Evolutionary conservation across 2,797 vertebrate species (phyloP).

Genomic region (Phoeniculus purpureus): DNA sequence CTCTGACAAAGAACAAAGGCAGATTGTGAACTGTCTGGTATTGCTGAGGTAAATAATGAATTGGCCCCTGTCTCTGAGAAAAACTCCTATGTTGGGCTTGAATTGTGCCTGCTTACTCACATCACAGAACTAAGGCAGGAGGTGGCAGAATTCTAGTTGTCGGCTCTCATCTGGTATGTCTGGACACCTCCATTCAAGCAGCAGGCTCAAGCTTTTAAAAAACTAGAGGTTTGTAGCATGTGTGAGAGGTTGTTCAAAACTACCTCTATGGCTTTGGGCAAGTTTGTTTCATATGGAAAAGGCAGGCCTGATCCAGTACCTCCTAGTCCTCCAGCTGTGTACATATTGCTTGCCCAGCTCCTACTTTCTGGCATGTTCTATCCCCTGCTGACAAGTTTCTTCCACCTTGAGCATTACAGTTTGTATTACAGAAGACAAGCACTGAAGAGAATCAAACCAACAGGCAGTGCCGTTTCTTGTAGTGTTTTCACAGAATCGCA

Average conservation of each 20-base stretch:
- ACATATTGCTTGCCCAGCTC: background rate
- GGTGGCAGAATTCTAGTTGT: background rate
- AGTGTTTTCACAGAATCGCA: background rate
- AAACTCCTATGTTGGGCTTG: background rate
- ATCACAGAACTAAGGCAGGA: rapidly evolving
- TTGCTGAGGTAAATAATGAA: background rate
- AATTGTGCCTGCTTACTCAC: background rate
- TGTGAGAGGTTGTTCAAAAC: background rate
- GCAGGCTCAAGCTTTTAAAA: background rate
- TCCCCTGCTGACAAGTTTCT: background rate
- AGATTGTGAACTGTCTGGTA: background rate
- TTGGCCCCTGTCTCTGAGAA: background rate
- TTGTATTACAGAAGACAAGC: background rate
- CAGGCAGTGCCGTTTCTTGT: background rate
- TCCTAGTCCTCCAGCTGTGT: rapidly evolving
- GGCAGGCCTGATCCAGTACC: background rate
- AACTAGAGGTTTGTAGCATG: background rate
- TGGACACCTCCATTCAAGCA: background rate
- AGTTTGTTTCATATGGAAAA: background rate
- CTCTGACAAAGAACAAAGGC: background rate
- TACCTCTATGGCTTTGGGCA: background rate
- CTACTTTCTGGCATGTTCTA: background rate
- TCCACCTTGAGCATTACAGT: background rate
- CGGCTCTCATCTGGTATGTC: rapidly evolving
- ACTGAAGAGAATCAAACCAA: background rate